Conservation (phyloP, 92 coral and sea anemone species). For the Siderastrea siderea region DNA sequence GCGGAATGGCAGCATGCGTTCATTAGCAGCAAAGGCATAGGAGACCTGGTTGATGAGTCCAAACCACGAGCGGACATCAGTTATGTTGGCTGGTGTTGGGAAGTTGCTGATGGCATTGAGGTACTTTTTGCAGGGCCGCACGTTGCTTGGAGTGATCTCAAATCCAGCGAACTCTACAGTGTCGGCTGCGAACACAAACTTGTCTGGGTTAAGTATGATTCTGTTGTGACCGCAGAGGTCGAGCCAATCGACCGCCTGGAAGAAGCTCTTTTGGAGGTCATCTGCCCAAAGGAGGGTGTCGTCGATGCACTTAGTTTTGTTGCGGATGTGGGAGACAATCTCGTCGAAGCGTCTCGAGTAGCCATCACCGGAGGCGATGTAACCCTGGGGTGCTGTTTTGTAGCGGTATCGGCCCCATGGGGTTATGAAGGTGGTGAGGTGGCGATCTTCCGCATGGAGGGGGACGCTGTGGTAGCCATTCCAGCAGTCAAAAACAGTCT, state of each 20-base stretch:
- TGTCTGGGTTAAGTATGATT: constrained; percentile 58
- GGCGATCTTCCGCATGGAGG: constrained; percentile 62
- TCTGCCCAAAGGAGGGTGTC: constrained; percentile 59
- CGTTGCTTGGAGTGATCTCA: constrained; percentile 56
- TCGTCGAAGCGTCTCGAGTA: constrained; percentile 69
- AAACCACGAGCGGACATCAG: constrained; percentile 76
- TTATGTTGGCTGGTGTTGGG: constrained; percentile 65
- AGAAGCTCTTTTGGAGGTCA: constrained; percentile 19
- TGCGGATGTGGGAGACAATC: constrained; percentile 59
- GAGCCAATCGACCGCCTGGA: constrained; percentile 44
- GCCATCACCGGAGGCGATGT: constrained; percentile 69
- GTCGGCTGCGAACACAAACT: constrained; percentile 55
- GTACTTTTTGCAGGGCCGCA: constrained; percentile 54
- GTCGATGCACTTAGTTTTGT: constrained; percentile 54
- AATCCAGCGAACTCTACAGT: constrained; percentile 48
- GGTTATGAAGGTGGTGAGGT: constrained; percentile 79
- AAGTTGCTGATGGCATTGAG: constrained; percentile 59
- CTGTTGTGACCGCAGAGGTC: constrained; percentile 60
- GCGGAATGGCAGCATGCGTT: constrained; percentile 28
- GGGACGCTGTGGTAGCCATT: constrained; percentile 72
- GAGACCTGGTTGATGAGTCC: constrained; percentile 74
- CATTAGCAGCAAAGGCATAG: constrained; percentile 64
- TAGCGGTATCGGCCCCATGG: constrained; percentile 79
- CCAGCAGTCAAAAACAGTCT: constrained; percentile 62
- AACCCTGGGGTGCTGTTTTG: constrained; percentile 80